Base-by-base conservation (phyloP, 2,797 vertebrate species). In the Rhodeus uyekii region DNA sequence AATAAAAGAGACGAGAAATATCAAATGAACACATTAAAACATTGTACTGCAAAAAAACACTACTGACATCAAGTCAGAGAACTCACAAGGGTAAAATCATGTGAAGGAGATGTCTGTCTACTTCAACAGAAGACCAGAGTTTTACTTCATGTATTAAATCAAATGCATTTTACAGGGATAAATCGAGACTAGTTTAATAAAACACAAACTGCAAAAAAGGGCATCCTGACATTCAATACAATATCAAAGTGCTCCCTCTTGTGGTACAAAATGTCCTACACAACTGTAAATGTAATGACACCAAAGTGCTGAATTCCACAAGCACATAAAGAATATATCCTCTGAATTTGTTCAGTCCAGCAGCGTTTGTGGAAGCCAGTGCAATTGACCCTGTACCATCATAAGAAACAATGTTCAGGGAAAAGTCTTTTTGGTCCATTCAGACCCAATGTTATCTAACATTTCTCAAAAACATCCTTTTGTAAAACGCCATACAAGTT, bases 211-310 rank as follows among this genome's bases (percentile, higher is more conserved):
- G 8, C 79, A 64, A n/a, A 71, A 72, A 71, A 6, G 5, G 27
- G 22, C 14, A 9, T 46, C 44, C 24, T 65, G 44, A 72, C 65
- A 44, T 46, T 3, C 22, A 73, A 55, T 60, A n/a, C 46, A 46
- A 79, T 29, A 64, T 42, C 16, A 44, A 85, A 88, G 13, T 27
- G 81, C 60, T 4, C 81, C 85, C 78, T 63, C 87, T 77, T 73
- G 75, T 85, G 87, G 27, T 32, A 44, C 7, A 55, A 60, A 67
- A 19, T 24, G 72, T 22, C 27, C 29, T 13, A n/a, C 13, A 27
- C 19, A 48, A 32, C n/a, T 27, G 38, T 46, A 27, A 8, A 53
- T 76, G 8, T 3, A 36, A 4, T 27, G n/a, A 68, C 36, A 55
- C 75, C 9, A 22, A 44, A 18, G 38, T 60, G 50, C 27, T 34